A percentile compares a stretch with the other conserved stretches of the same genome.
phyloP scores from a whole-genome alignment of 2,888 invertebrate species.

The Cosmopolites sordidus region DNA sequence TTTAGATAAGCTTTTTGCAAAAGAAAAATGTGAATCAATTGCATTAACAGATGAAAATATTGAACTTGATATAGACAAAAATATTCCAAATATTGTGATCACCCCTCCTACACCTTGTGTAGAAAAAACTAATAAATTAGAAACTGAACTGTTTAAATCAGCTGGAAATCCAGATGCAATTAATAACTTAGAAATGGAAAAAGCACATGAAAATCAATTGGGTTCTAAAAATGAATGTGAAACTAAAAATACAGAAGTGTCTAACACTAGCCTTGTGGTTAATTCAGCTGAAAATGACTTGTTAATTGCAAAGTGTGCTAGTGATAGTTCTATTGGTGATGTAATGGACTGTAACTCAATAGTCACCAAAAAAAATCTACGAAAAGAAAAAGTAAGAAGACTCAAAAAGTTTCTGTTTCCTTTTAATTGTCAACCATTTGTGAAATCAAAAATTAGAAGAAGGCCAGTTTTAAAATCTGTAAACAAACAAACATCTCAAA shows the following conservation, averaged over 20 bases:
- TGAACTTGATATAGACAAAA: neutral
- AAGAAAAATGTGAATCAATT: too few relatives aligned
- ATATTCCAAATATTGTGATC: slow-evolving; percentile 22
- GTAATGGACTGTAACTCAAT: too few relatives aligned
- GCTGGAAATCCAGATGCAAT: neutral
- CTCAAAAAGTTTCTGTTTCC: slow-evolving; percentile 14
- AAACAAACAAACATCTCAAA: neutral
- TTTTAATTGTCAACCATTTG: slow-evolving; percentile 1
- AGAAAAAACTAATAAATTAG: slow-evolving; percentile 2
- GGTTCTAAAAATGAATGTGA: too few relatives aligned
- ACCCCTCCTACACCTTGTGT: slow-evolving; percentile 24
- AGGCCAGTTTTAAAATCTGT: neutral
- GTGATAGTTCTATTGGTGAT: too few relatives aligned
- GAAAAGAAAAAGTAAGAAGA: neutral
- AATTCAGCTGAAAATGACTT: too few relatives aligned
- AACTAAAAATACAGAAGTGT: too few relatives aligned
- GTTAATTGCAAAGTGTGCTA: too few relatives aligned
- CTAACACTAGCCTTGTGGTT: too few relatives aligned
- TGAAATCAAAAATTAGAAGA: slow-evolving; percentile 12
- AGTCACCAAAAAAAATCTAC: neutral
- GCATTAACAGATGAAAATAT: neutral
- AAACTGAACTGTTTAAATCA: neutral
- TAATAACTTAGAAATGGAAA: neutral
- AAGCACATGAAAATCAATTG: too few relatives aligned
- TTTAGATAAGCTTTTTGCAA: neutral